Percentiles rank a stretch among this genome's conserved stretches.
Conservation (phyloP, 2,888 invertebrate genomes). For the Amphipoea oculea region DNA sequence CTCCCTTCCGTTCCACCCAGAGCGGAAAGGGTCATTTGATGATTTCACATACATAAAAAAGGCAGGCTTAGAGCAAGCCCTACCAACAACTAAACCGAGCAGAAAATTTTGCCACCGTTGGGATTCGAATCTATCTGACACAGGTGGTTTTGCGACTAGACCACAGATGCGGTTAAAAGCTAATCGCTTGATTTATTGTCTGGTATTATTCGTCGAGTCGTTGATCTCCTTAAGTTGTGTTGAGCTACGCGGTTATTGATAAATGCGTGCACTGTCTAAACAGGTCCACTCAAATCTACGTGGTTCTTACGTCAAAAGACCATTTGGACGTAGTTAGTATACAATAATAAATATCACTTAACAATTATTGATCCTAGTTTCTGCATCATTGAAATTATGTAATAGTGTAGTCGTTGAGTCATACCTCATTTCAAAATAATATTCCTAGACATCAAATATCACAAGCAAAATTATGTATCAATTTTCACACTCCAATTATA, state of each 20-base stretch:
- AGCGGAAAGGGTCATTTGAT: no score
- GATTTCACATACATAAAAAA: no score
- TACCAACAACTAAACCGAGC: no score
- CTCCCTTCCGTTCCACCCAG: no score
- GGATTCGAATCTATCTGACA: no score
- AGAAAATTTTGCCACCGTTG: no score
- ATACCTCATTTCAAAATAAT: constrained; percentile 9
- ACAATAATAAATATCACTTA: no score
- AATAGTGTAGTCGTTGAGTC: no score
- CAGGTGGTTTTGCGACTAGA: no score
- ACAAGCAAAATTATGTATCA: constrained; percentile 23
- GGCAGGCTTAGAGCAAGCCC: no score
- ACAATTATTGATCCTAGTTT: no score
- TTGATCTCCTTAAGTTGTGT: background rate
- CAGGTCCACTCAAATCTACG: background rate
- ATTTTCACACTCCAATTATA: constrained; percentile 49
- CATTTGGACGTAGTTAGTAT: background rate
- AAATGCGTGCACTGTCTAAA: background rate
- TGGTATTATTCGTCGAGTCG: background rate
- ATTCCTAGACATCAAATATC: background rate
- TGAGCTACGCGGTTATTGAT: background rate
- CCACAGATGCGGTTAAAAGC: no score
- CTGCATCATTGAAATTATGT: background rate
- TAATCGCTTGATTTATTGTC: background rate
- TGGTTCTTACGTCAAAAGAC: background rate